A percentile compares a stretch with the other conserved stretches of the same genome.
Evolutionary conservation across 1,140 invertebrate species (phyloP).

Genomic region (Drusus annulatus): DNA sequence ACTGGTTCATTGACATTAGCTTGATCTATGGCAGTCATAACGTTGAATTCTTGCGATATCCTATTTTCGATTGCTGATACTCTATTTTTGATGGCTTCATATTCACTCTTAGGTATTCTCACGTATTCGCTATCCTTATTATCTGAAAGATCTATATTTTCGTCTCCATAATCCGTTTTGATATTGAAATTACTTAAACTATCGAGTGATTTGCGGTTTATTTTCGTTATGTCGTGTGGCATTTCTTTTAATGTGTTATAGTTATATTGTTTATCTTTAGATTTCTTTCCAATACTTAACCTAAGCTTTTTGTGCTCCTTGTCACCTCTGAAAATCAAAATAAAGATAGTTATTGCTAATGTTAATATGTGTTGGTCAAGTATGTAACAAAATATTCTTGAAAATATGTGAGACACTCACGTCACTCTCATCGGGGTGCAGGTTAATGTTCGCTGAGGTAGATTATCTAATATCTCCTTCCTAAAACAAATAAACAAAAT

Average conservation of each 20-base stretch:
- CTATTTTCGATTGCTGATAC: conserved; percentile 80
- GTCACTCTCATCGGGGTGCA: conserved; percentile 62
- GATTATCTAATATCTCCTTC: conserved; percentile 69
- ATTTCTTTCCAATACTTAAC: conserved; percentile 61
- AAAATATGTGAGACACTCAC: conserved; percentile 38
- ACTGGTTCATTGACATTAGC: conserved; percentile 63
- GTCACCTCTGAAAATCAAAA: conserved; percentile 63
- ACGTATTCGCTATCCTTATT: conserved; percentile 74
- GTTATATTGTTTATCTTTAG: conserved; percentile 52
- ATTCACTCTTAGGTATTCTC: conserved; percentile 79
- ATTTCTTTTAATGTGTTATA: conserved; percentile 31
- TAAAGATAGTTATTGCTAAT: conserved; percentile 8
- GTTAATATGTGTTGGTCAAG: not conserved
- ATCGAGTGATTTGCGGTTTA: conserved; percentile 34
- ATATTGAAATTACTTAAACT: conserved; percentile 26
- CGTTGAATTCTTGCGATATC: conserved; percentile 79
- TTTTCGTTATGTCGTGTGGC: conserved; percentile 10
- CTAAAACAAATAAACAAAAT: conserved; percentile 61
- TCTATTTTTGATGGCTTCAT: conserved; percentile 82
- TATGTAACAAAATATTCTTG: not conserved
- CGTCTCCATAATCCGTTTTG: conserved; percentile 39
- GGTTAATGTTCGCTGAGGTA: conserved; percentile 66
- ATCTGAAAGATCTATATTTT: conserved; percentile 50
- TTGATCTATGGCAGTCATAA: conserved; percentile 71
- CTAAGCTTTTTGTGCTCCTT: conserved; percentile 67